Base-by-base conservation (phyloP, 2,888 invertebrate species). In the Eupeodes luniger region DNA sequence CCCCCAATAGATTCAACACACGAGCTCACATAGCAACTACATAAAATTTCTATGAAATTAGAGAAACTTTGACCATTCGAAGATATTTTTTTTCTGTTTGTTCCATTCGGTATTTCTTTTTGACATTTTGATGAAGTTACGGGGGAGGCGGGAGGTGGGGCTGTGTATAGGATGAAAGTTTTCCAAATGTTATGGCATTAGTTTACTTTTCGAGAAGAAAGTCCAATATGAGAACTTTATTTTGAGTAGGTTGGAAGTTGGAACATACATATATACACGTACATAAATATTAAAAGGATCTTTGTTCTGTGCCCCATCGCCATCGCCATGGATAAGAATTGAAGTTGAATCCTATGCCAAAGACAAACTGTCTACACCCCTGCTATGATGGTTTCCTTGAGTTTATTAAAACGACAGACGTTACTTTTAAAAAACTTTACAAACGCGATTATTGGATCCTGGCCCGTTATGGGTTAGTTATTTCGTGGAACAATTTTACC, bases 111-210 rank as follows among this genome's bases (percentile, higher is more conserved):
- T 67, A 19, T 19, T 11, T 61, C 75, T 51, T 53, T 79, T 77
- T 77, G 59, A 61, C 74, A 74, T 79, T 84, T 69, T 75, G 19
- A 40, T 9, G 36, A 59, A 34, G 5, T 4, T 2, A 6, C 6
- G 0, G 6, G 69, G 49, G 64, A 34, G n/a, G 12, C 36, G 9
- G 40, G 40, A 40, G 40, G 0, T 1, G 40, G 5, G 4, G 2
- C 1, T 40, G 40, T 5, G 40, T 40, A 9, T 40, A 9, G 40
- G 40, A 5, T 9, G 77, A 87, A 87, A 80, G 34, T 88, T 83
- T 81, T 75, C 78, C 84, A 88, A 85, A 88, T 85, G 84, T 88
- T 88, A 84, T 85, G 84, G 69, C 84, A 84, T 75, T 85, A 84
- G 88, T 88, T 88, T 85, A 19, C 69, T 84, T 51, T 85, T 81